Evolutionary conservation across 2,888 invertebrate genomes (phyloP).

Genomic region (Eumerus sabulonum): DNA sequence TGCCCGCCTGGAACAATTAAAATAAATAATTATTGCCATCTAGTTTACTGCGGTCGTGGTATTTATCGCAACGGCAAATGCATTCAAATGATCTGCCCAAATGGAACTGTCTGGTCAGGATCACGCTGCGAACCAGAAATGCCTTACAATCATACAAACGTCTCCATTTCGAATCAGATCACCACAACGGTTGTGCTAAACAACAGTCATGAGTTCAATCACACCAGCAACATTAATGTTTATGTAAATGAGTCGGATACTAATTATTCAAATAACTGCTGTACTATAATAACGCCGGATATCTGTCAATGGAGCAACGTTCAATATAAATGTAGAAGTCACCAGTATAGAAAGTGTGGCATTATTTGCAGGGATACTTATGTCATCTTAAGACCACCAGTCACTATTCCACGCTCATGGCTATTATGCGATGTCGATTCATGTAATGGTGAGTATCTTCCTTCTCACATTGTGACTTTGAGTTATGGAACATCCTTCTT

Average conservation of each 20-base stretch:
- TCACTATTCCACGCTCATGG: too few relatives aligned
- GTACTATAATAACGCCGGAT: slow-evolving; percentile 60
- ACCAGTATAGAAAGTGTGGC: slow-evolving; percentile 61
- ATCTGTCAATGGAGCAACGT: slow-evolving; percentile 46
- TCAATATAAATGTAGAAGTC: slow-evolving; percentile 63
- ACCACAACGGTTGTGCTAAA: too few relatives aligned
- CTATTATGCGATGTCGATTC: too few relatives aligned
- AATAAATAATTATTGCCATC: slow-evolving; percentile 35
- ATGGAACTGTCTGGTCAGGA: slow-evolving; percentile 56
- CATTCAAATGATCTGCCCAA: slow-evolving; percentile 32
- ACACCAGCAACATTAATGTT: neutral
- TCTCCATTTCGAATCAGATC: too few relatives aligned
- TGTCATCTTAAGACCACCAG: neutral
- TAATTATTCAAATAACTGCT: too few relatives aligned
- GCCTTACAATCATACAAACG: too few relatives aligned
- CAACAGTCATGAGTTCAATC: neutral
- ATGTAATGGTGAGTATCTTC: too few relatives aligned
- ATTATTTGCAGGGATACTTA: slow-evolving; percentile 38
- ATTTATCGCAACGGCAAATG: slow-evolving; percentile 34
- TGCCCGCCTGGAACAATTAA: slow-evolving; percentile 31
- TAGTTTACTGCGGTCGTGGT: slow-evolving; percentile 42
- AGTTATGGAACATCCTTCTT: neutral
- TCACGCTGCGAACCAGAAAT: slow-evolving; percentile 3
- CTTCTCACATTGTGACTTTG: too few relatives aligned
- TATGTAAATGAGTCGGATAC: too few relatives aligned